Conservation (phyloP, 2,888 invertebrate species). For the Actias luna region DNA sequence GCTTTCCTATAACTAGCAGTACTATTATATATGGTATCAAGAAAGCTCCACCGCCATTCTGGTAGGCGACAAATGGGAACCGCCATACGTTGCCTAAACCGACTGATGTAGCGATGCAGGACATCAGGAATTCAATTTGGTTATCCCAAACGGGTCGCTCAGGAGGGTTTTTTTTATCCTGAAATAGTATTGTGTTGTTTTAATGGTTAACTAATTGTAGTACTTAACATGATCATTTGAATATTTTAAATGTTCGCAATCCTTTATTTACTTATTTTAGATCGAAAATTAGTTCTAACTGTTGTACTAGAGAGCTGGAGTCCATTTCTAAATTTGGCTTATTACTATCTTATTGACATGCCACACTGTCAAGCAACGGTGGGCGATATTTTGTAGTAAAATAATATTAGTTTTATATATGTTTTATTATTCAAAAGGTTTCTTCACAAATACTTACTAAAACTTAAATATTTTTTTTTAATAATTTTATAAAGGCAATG, state of each 20-base stretch:
- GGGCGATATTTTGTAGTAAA: not conserved
- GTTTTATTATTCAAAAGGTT: not conserved
- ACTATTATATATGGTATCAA: constrained; percentile 88
- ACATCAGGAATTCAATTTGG: constrained; percentile 87
- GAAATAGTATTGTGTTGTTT: constrained; percentile 21
- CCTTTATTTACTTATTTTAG: not conserved
- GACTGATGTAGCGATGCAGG: constrained; percentile 87
- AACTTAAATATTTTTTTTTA: not conserved
- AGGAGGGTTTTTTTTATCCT: constrained; percentile 31
- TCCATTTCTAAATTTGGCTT: not conserved
- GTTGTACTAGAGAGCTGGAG: not conserved
- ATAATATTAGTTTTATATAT: too few relatives aligned
- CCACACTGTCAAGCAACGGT: not conserved
- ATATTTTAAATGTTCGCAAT: not conserved
- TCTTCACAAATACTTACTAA: not conserved
- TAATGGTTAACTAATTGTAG: not conserved
- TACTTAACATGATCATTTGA: not conserved
- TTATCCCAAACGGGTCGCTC: constrained; percentile 82
- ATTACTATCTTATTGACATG: not conserved
- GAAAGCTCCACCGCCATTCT: constrained; percentile 89
- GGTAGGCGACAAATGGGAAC: constrained; percentile 82
- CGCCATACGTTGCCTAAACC: constrained; percentile 89
- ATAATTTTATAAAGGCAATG: not conserved
- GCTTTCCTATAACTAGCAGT: constrained; percentile 86
- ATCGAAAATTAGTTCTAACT: not conserved